Base-by-base conservation (phyloP, 2,797 vertebrate species). In the Eutrigla gurnardus region DNA sequence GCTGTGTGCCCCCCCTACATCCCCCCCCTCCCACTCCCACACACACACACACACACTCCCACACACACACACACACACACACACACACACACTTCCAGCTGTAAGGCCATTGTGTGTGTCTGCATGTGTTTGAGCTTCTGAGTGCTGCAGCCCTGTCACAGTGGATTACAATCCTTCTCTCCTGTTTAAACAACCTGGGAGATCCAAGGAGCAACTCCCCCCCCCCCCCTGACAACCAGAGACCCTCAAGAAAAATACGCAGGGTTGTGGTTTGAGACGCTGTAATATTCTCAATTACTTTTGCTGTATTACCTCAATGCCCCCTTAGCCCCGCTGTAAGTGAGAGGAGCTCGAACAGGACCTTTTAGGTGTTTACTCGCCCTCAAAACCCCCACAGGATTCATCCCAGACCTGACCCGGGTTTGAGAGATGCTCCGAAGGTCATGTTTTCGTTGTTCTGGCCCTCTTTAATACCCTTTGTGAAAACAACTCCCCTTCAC, bases 181-280 rank as follows among this genome's bases (percentile, higher is more conserved):
- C 62, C 65, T 86, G 84, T 91, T 92, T 91, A 88, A 92, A 91
- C 91, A 92, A 86, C 80, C 84, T 72, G 49, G 64, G 81, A 85
- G 82, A 89, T 91, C 83, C 84, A 69, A 91, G 68, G 59, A 65
- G 35, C 67, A 74, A 60, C 71, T 45, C 65, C 37, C 62, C 11
- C 35, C 37, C 54, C 50, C 14, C 33, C 40, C 50, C 40, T 66
- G 74, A 76, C 70, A 85, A 40, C 55, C 77, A 76, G 55, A 78
- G 73, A 76, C 70, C 49, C 74, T 53, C 7, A 42, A 81, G 69
- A 85, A 73, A 85, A 67, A 72, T 43, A 69, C 40, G 68, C 43
- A 15, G 10, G 47, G 58, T 49, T 77, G 58, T 49, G 61, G 74
- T 55, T 69, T 66, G 55, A 81, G 68, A 77, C 12, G 8, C 43